Percentiles rank a stretch among this genome's conserved stretches.
phyloP scores from a whole-genome alignment of 2,888 invertebrate species.

The Orchestes rusci region DNA sequence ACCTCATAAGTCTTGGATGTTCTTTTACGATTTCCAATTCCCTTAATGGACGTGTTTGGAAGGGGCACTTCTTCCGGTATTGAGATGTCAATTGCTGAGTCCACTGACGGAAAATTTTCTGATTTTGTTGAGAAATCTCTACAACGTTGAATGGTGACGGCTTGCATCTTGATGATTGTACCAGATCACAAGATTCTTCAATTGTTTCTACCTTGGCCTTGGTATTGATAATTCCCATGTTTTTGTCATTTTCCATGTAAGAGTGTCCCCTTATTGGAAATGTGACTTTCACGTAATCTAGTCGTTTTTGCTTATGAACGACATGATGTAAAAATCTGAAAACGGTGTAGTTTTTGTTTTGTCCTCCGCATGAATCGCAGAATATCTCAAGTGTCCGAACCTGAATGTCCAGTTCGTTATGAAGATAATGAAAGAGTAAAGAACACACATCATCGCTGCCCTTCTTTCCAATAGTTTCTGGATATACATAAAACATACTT shows the following conservation, averaged over 20 bases:
- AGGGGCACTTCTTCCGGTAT: no score
- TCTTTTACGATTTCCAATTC: no score
- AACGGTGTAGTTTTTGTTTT: slow-evolving; percentile 33
- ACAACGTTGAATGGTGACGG: no score
- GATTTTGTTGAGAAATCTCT: no score
- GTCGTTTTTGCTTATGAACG: slow-evolving; percentile 2
- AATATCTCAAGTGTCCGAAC: slow-evolving; percentile 25
- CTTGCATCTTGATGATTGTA: no score
- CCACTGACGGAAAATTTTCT: no score
- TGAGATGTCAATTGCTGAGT: no score
- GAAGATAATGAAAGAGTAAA: slow-evolving; percentile 17
- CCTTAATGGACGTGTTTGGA: no score
- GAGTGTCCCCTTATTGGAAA: slow-evolving; percentile 3
- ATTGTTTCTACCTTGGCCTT: no score
- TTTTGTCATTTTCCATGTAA: not conserved
- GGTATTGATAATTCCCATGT: no score
- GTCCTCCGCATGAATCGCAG: slow-evolving; percentile 30
- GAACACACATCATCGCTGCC: slow-evolving; percentile 27
- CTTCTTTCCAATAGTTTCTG: slow-evolving; percentile 25
- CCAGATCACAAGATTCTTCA: no score
- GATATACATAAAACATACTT: slow-evolving; percentile 26
- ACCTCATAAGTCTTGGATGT: no score
- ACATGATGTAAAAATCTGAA: slow-evolving; percentile 29
- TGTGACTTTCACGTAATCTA: not conserved
- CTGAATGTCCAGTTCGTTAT: slow-evolving; percentile 9